Evolutionary conservation across 2,797 vertebrate genomes (phyloP), one percentile per base, ranked within the genome.

Genomic region (Betta splendens): DNA sequence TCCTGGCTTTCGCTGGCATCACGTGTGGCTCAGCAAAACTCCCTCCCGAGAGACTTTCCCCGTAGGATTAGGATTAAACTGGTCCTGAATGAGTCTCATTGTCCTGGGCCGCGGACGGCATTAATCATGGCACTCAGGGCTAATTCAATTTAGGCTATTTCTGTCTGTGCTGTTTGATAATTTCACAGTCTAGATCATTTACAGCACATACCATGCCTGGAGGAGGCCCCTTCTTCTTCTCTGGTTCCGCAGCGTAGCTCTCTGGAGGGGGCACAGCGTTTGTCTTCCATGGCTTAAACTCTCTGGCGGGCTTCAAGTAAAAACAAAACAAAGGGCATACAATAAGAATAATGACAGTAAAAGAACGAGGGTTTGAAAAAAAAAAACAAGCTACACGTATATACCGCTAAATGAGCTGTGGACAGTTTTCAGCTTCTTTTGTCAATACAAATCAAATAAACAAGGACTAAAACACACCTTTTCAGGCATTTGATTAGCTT

Each of bases 241-340:
- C 93, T 18, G 87, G 83, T 80, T 95, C 94, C 1, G 87, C 32
- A 18, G 80, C 28, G 48, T 98, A 97, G 35, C 85, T 92, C 64
- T 95, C 94, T 0, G 96, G 96, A 1, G 95, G 95, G 0, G 96
- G 95, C 0, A 96, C 95, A 0, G 93, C 95, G 12, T 92, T 96
- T 4, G 50, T 95, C 79, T 94, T 94, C 97, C 96, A 98, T 4
- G 89, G 80, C 69, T 94, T 95, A 69, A 98, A 98, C 80, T 94
- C 94, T 64, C 86, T 92, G 9, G 93, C 91, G 23, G 95, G 93
- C 97, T 98, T 85, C 64, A 75, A 36, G 13, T 0, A 31, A 31
- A 75, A 36, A 13, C 0, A 31, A 31, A 15, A 54, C 8, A 65
- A 46, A 10, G 15, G 29, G 17, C 2, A 50, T 0, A 23, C n/a